Evolutionary conservation across 2,888 invertebrate species (phyloP).

Genomic region (Xanthorhoe spadicearia): DNA sequence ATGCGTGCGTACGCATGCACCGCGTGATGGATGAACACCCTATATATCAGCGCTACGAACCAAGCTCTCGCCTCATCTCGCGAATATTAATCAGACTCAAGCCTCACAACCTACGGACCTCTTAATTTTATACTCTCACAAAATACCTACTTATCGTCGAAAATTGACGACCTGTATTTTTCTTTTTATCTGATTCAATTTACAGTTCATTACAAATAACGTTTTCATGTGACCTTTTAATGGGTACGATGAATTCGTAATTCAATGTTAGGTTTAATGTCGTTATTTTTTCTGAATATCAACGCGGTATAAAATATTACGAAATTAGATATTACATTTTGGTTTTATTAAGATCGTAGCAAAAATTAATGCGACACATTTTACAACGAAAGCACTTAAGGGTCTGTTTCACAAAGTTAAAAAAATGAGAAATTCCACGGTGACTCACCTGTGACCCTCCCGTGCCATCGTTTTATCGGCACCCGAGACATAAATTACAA

Average conservation of each 20-base stretch:
- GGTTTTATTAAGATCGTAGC: slow-evolving; percentile 12
- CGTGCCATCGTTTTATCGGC: slow-evolving; percentile 72
- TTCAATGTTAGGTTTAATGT: slow-evolving; percentile 32
- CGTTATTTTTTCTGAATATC: slow-evolving; percentile 33
- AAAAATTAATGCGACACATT: slow-evolving; percentile 47
- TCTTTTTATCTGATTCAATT: slow-evolving; percentile 41
- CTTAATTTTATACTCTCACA: slow-evolving; percentile 56
- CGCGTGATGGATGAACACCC: slow-evolving; percentile 63
- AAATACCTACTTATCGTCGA: slow-evolving; percentile 39
- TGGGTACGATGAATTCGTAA: slow-evolving; percentile 35
- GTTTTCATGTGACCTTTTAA: slow-evolving; percentile 38
- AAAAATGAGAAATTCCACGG: slow-evolving; percentile 60
- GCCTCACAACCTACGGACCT: slow-evolving; percentile 54
- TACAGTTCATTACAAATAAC: slow-evolving; percentile 38
- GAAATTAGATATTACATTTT: slow-evolving; percentile 13
- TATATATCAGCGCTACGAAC: slow-evolving; percentile 62
- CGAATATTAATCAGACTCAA: slow-evolving; percentile 63
- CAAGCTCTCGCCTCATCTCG: slow-evolving; percentile 57
- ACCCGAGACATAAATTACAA: slow-evolving; percentile 78
- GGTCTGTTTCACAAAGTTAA: slow-evolving; percentile 52
- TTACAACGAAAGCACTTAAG: slow-evolving; percentile 56
- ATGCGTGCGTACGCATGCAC: slow-evolving; percentile 65
- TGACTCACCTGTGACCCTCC: slow-evolving; percentile 75
- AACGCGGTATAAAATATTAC: slow-evolving; percentile 31
- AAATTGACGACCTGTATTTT: slow-evolving; percentile 39